Base-by-base conservation (phyloP, 2,797 vertebrate genomes). In the Clamator glandarius region DNA sequence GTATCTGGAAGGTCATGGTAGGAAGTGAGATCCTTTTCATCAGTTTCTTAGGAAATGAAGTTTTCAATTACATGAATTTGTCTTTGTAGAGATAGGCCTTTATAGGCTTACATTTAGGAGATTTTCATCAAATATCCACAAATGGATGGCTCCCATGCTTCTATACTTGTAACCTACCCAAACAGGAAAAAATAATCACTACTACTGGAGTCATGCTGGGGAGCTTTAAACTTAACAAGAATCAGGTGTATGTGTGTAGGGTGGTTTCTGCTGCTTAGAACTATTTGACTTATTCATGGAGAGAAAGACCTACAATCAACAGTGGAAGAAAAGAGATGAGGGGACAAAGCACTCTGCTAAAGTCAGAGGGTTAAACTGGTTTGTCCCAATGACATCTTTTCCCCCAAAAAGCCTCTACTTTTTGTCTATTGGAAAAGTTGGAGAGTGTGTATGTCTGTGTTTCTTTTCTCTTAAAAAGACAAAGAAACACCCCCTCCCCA, bases 31-130 rank as follows among this genome's bases (percentile, higher is more conserved):
- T 82, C 46, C 59, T 59, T 91, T 92, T 95, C 67, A 91, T 92
- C 80, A 89, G 18, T 95, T 94, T 88, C 41, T 89, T 86, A 88
- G 87, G 94, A 96, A 96, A 93, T 95, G 81, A 94, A 84, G 80
- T 93, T 95, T 93, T 92, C 70, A 94, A 95, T 95, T 95, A 92
- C 92, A 95, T 91, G 5, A 89, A 75, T 91, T 93, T 94, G 73
- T 95, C 80, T 86, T 92, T 80, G 70, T 84, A 81, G 76, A 88
- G 85, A 79, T 88, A 90, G 80, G 80, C 55, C 86, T 89, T 48
- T 82, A 46, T 80, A 88, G 77, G 69, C 44, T 91, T 67, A 12
- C 15, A 64, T 76, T 66, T 81, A 63, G 83, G 48, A 76, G 61
- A 78, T 87, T 87, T 68, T 92, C 57, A 77, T 80, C 63, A 69